phyloP scores from a whole-genome alignment of 2,888 invertebrate species.

The Acrobasis repandana region DNA sequence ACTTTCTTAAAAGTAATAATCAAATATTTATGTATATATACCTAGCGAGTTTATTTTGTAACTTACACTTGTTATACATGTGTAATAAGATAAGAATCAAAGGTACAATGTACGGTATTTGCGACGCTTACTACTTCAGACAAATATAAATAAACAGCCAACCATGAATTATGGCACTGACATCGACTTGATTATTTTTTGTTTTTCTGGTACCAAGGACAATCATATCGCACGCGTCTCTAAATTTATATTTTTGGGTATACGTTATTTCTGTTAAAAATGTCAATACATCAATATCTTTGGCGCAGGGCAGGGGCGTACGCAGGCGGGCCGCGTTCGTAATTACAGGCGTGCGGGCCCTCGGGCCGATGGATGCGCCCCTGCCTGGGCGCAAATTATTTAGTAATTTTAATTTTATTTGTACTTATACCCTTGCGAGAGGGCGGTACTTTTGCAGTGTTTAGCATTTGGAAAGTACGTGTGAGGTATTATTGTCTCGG shows the following conservation, averaged over 20 bases:
- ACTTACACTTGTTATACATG: no score
- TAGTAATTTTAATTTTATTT: constrained; percentile 78
- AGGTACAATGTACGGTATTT: no score
- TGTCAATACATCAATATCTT: constrained; percentile 74
- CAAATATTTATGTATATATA: no score
- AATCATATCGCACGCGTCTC: constrained; percentile 25
- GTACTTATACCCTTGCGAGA: constrained; percentile 59
- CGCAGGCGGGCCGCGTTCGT: constrained; percentile 58
- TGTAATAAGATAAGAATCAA: no score
- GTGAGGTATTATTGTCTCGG: constrained; percentile 44
- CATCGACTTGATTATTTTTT: no score
- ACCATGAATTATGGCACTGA: no score
- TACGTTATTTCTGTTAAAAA: constrained; percentile 50
- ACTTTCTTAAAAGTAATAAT: no score
- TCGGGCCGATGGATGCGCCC: constrained; percentile 63
- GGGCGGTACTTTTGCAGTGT: constrained; percentile 42
- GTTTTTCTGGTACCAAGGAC: not conserved
- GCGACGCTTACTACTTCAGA: no score
- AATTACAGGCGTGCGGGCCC: constrained; percentile 71
- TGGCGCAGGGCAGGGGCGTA: constrained; percentile 58
- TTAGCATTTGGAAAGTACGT: constrained; percentile 57
- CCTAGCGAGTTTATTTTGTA: no score
- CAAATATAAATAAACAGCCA: no score
- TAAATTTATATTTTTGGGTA: constrained; percentile 45
- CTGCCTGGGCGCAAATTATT: constrained; percentile 72